These are phyloP conservation scores for Caiman crocodilus DNA, from an alignment of 2,797 vertebrate genomes.

Conservation along the genomic window DNA sequence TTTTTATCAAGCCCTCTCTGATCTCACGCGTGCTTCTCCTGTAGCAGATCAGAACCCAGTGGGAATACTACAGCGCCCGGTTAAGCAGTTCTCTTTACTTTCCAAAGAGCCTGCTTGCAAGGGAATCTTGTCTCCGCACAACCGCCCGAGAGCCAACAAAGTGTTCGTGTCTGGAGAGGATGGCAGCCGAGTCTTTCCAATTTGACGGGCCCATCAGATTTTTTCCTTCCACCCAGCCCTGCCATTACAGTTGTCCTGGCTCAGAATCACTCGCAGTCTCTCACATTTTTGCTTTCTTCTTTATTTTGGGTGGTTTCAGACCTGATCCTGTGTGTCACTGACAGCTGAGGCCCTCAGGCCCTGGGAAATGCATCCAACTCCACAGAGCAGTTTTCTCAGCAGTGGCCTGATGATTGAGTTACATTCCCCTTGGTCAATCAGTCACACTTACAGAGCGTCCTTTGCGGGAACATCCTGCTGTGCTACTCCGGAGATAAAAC, in stretches of 20 bases:
- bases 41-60: background rate
- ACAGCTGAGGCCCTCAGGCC: background rate
- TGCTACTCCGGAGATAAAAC: background rate
- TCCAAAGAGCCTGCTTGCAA: background rate
- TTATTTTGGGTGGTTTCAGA: background rate
- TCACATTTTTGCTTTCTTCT: background rate
- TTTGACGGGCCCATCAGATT: background rate
- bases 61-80: background rate
- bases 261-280: background rate
- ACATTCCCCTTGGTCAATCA: background rate
- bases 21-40: background rate
- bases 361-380: background rate
- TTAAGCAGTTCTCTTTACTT: background rate
- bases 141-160: background rate
- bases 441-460: background rate
- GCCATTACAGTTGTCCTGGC: background rate
- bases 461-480: background rate
- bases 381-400: background rate
- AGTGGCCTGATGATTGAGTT: background rate
- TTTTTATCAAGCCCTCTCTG: accelerated
- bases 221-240: background rate
- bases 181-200: background rate
- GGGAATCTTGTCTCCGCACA: background rate
- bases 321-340: background rate
- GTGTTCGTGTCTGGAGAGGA: background rate